These are phyloP conservation scores for Agrilus planipennis DNA, from an alignment of 1,140 invertebrate genomes.

Conservation along the genomic window DNA sequence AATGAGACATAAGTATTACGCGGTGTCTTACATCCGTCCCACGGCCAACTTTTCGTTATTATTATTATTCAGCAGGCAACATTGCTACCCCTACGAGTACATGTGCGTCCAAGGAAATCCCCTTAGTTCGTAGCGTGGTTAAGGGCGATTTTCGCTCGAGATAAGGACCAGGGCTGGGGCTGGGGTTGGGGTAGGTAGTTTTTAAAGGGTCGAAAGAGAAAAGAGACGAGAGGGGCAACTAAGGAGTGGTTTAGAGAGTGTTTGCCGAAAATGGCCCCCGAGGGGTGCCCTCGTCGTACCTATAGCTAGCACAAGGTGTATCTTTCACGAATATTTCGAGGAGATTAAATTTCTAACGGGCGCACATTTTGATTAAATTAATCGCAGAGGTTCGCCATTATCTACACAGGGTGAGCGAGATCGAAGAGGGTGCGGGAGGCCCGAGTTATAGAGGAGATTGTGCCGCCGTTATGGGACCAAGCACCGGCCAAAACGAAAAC, in stretches of 20 bases:
- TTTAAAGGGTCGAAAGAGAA: no score
- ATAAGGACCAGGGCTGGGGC: constrained; percentile 14
- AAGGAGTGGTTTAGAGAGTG: constrained; percentile 23
- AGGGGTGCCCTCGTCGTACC: no score
- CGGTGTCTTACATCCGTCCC: constrained; percentile 16
- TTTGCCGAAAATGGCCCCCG: no score
- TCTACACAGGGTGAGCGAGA: no score
- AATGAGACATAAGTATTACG: constrained; percentile 25
- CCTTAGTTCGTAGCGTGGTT: constrained; percentile 4
- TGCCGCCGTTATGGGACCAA: no score
- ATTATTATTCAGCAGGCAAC: constrained; percentile 18
- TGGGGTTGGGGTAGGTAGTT: constrained; percentile 3
- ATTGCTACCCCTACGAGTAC: constrained; percentile 4
- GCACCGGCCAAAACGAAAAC: no score
- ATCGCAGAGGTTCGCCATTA: no score
- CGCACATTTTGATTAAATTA: constrained; percentile 35
- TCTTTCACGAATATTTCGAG: constrained; percentile 25
- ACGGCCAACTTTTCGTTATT: constrained; percentile 19
- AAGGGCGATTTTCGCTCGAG: constrained; percentile 22
- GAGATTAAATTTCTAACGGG: constrained; percentile 36
- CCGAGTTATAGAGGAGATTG: no score
- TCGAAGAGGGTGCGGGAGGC: no score
- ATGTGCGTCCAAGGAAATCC: not conserved
- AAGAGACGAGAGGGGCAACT: constrained; percentile 15
- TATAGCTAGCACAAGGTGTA: no score